Base-by-base conservation (phyloP, 2,113 vertebrate species). In the Phaethon lepturus region DNA sequence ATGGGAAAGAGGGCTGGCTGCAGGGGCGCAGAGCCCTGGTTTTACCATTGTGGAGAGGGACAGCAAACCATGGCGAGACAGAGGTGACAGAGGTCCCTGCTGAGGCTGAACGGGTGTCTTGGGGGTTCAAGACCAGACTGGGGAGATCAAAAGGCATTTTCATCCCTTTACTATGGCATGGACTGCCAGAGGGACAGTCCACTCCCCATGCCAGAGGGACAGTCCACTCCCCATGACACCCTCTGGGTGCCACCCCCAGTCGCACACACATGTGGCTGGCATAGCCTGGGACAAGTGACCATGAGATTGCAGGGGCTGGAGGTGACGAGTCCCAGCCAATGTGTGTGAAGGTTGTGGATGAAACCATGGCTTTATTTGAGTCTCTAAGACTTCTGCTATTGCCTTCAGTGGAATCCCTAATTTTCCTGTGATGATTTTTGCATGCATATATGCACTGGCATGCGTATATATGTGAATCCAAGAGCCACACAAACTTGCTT, bases 201-300 rank as follows among this genome's bases (percentile, higher is more conserved):
- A 29, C 29, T 9, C 10, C 1, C 13, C 2, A 1, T 22, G 38
- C 11, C 45, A 45, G 16, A 17, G 45, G 45, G 25, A 42, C 11
- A 33, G 42, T 16, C 58, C 8, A 29, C 20, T 10, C 29, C 1
- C 22, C 0, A 0, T 23, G 38, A 3, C 33, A 16, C 13, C 5
- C 5, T 50, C 13, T 22, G 40, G 31, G 8, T 87, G 44, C 20
- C 75, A 63, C 31, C 53, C 18, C 33, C 38, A 58, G 49, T 29
- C 44, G 28, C 31, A 22, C 42, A 47, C 29, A 3, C 1, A 4
- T 7, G 5, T 13, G 9, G 23, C 42, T 83, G 53, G 11, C 0
- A 0, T 69, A 24, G 55, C 12, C 44, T 77, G 10, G 10, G 52
- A 49, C 20, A 50, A 50, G 38, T n/a, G 58, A 15, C 9, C 15